Evolutionary conservation across 2,113 vertebrate species (phyloP), one percentile per base, ranked within the genome.

Genomic region (Ceyx margarethae): DNA sequence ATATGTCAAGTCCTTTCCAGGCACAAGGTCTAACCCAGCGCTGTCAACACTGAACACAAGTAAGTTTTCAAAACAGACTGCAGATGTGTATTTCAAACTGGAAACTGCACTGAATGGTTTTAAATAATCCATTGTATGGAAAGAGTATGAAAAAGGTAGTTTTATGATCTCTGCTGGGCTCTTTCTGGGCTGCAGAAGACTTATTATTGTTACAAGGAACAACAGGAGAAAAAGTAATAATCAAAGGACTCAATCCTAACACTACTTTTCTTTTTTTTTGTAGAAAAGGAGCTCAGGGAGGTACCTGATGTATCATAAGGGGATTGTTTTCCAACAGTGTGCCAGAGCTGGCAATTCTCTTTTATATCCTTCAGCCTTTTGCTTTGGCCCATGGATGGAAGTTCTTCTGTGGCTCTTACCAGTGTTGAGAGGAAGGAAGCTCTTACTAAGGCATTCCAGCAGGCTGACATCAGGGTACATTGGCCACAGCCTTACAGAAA

Each of bases 371-470:
- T 90, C 33, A 92, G 62, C 28, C n/a, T 79, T 94, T 58, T 73
- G 46, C 84, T 82, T 61, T 22, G 6, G 69, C 77, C 79, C 37
- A 51, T 62, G 74, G 77, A 51, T 87, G 62, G 89, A 85, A 91
- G 62, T 65, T 17, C 92, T 79, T 81, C 81, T 71, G 75, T 84
- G 53, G 65, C 46, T 91, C 26, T 71, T 58, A 93, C 33, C 58
- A 88, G 9, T n/a, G 37, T 51, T 73, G 33, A 66, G 64, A 91
- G 84, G 84, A 95, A 96, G 89, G 95, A 95, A 95, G 81, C 42
- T 95, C 84, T 96, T 90, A 95, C 58, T 94, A 76, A 93, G 84
- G 25, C 89, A 92, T 96, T 96, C 92, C 96, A 93, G 46, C 60
- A 87, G 46, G 35, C 74, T 96, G 91, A 96, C 48, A 71, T 94